These are phyloP conservation scores for Dromiciops gliroides DNA, from an alignment of 2,113 vertebrate species.

Conservation along the genomic window DNA sequence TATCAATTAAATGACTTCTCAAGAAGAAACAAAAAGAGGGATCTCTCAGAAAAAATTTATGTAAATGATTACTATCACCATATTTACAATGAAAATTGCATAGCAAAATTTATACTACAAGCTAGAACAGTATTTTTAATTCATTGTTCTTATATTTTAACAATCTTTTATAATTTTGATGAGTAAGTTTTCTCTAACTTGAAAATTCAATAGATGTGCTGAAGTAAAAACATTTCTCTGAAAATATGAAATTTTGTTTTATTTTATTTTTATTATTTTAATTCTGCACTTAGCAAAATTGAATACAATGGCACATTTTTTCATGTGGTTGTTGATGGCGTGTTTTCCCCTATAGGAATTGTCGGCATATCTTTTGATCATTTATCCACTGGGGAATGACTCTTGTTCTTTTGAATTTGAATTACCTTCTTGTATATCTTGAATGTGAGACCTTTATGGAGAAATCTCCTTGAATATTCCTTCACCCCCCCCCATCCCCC, in stretches of 20 bases:
- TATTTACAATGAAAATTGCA: slow-evolving; percentile 25
- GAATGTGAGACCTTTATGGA: neutral
- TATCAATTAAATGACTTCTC: slow-evolving; percentile 14
- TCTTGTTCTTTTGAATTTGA: neutral
- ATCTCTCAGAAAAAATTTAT: slow-evolving; percentile 14
- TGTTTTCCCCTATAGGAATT: neutral
- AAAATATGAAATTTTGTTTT: neutral
- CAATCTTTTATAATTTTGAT: neutral
- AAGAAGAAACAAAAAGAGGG: neutral
- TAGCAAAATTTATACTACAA: slow-evolving; percentile 29
- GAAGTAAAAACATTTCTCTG: slow-evolving; percentile 1
- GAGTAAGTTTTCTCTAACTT: neutral
- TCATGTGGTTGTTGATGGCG: neutral
- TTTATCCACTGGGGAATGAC: neutral
- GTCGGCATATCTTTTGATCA: neutral
- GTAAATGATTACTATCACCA: slow-evolving; percentile 18
- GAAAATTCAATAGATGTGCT: slow-evolving; percentile 35
- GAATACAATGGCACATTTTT: neutral
- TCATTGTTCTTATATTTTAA: neutral
- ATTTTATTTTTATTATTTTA: neutral
- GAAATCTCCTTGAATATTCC: neutral
- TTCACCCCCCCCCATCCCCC: no score
- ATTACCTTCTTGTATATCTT: neutral
- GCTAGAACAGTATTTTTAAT: neutral
- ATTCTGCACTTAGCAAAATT: neutral